Evolutionary conservation across 2,797 vertebrate species (phyloP), one percentile per base, ranked within the genome.

Genomic region (Acridotheres tristis): DNA sequence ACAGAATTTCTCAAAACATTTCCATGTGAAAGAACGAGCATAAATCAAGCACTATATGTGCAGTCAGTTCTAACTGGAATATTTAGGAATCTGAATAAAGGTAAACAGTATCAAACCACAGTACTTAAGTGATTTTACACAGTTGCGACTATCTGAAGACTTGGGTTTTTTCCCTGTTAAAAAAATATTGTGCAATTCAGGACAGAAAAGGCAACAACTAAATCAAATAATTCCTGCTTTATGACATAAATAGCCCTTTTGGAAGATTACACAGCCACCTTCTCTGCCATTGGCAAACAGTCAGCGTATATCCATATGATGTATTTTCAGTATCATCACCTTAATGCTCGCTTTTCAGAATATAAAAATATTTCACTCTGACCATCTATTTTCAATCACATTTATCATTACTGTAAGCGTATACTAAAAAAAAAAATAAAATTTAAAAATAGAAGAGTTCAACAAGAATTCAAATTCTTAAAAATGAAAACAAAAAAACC

Each of bases 111-210:
- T 72, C 53, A 94, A 93, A 86, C 73, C 68, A 89, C 66, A 65
- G 54, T 38, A 95, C 91, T 94, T 95, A 81, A 96, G 85, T 57
- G 88, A 67, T 55, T 93, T 82, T 86, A 93, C 45, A 55, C 79
- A 96, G 78, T 43, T 83, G 75, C 19, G 10, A 71, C 65, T 72
- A 79, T 59, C 61, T 63, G 55, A 85, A 92, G 48, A 88, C 78
- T 89, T 88, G 38, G 8, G 3, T 10, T 73, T 62, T 73, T 88
- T 58, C 69, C 63, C n/a, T 54, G 42, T 67, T 93, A 89, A 95
- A 97, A 95, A 97, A 95, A 63, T 45, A 95, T 74, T 96, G 88
- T 50, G 82, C 89, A 96, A 94, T 92, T 77, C 88, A 90, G 77
- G 71, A 94, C 45, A 78, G 75, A 91, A 96, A 91, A 90, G 36